Evolutionary conservation across 2,797 vertebrate species (phyloP).

Genomic region (Dryobates pubescens): DNA sequence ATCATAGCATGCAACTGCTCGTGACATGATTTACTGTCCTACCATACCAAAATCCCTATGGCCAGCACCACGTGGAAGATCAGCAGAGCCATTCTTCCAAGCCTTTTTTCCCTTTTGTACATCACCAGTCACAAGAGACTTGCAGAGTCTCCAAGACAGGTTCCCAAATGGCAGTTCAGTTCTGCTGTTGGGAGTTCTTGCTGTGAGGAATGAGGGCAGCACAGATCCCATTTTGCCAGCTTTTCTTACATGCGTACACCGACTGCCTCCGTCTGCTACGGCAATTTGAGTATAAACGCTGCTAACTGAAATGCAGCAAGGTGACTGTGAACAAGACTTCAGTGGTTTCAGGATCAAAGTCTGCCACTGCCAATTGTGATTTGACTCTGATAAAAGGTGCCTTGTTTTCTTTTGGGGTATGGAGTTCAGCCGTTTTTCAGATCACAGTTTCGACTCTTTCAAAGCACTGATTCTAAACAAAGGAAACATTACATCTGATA

Average conservation of each 20-base stretch:
- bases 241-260: not conserved
- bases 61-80: not conserved
- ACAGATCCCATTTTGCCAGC: not conserved
- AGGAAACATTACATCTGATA: constrained; percentile 9
- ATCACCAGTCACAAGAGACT: not conserved
- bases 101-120: not conserved
- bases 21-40: not conserved
- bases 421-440: constrained; percentile 23
- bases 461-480: constrained; percentile 8
- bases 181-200: not conserved
- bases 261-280: constrained; percentile 13
- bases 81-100: not conserved
- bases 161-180: not conserved
- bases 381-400: constrained; percentile 19
- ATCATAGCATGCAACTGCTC: fast-evolving
- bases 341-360: constrained; percentile 34
- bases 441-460: constrained; percentile 2
- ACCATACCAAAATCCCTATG: not conserved
- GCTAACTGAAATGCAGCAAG: not conserved
- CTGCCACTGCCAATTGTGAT: constrained; percentile 13
- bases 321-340: constrained; percentile 7
- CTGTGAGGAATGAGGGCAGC: not conserved
- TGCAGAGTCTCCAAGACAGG: not conserved
- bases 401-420: not conserved
- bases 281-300: constrained; percentile 15